These are phyloP conservation scores for Aldabrachelys gigantea DNA, from an alignment of 2,113 vertebrate genomes.

Conservation along the genomic window DNA sequence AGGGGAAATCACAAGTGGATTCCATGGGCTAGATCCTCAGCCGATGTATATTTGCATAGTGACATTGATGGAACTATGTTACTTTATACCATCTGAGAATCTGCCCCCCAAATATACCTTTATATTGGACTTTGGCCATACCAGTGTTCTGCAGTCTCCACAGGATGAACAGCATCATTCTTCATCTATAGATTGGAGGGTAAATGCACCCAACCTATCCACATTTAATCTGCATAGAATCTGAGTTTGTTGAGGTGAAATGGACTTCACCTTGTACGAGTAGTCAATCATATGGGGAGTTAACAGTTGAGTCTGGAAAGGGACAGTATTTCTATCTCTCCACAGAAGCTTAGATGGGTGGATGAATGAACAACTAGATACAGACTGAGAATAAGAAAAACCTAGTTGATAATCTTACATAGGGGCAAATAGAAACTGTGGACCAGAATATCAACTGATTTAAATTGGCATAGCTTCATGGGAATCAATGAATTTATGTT, in stretches of 20 bases:
- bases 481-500: not conserved
- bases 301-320: not conserved
- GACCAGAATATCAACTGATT: not conserved
- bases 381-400: not conserved
- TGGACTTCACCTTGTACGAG: not conserved
- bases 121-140: not conserved
- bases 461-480: not conserved
- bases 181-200: not conserved
- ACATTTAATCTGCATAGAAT: not conserved
- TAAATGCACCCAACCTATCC: not conserved
- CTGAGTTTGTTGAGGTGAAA: not conserved
- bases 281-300: not conserved
- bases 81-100: not conserved
- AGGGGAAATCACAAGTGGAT: not conserved
- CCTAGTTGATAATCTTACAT: not conserved
- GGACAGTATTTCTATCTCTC: not conserved
- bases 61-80: not conserved
- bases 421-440: not conserved
- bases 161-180: not conserved
- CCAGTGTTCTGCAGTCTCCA: not conserved
- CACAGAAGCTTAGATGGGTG: constrained; percentile 4
- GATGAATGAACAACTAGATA: not conserved
- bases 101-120: not conserved
- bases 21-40: not conserved
- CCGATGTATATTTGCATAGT: not conserved